Conservation (phyloP, 2,888 invertebrate species). For the Eupithecia insigniata region DNA sequence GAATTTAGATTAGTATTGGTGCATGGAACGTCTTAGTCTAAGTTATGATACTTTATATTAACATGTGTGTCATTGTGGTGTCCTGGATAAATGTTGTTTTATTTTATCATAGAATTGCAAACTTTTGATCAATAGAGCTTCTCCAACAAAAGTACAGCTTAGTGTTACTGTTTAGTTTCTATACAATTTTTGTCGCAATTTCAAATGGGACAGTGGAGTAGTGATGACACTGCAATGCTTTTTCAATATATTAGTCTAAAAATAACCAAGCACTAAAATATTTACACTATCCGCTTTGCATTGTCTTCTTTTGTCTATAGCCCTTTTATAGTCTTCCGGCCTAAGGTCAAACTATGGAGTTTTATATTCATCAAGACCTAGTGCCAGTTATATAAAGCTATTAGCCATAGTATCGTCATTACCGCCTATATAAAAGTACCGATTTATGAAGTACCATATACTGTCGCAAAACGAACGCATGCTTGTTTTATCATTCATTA, state of each 20-base stretch:
- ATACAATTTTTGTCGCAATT: neutral
- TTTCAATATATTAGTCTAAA: neutral
- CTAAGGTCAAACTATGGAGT: neutral
- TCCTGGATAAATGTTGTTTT: conserved; percentile 26
- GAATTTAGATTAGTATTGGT: conserved; percentile 58
- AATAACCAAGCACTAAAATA: neutral
- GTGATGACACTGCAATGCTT: neutral
- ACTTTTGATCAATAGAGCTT: neutral
- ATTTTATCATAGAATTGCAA: conserved; percentile 19
- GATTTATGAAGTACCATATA: neutral
- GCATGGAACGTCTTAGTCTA: conserved; percentile 64
- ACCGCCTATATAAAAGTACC: conserved; percentile 3
- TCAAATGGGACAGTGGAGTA: neutral
- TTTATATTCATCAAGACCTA: neutral
- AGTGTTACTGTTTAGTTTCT: neutral
- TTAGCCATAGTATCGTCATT: neutral
- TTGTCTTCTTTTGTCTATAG: neutral
- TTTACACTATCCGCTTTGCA: neutral
- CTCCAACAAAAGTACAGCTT: neutral
- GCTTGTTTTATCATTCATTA: neutral
- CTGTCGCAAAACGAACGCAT: neutral
- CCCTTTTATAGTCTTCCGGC: neutral
- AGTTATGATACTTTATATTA: conserved; percentile 35
- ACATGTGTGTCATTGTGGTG: conserved; percentile 29
- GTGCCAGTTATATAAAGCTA: neutral